Percentiles rank a stretch among this genome's conserved stretches.
phyloP scores from a whole-genome alignment of 2,113 vertebrate genomes.

The Trematocara nigrifrons region DNA sequence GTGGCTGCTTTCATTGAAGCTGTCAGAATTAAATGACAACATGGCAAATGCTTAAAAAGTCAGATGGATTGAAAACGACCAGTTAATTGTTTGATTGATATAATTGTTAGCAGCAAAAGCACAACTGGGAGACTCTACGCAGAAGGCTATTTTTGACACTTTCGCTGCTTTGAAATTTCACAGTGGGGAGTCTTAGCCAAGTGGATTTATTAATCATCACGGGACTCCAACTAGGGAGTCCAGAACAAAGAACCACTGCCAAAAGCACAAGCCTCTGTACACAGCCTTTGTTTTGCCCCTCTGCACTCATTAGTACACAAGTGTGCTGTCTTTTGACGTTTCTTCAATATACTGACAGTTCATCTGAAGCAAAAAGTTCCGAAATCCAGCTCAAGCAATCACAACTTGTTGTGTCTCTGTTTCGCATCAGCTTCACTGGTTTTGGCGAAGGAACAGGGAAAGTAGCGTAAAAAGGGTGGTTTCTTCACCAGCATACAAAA shows the following conservation, averaged over 20 bases:
- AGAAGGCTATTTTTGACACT: constrained; percentile 2
- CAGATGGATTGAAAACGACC: not conserved
- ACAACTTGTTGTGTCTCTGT: not conserved
- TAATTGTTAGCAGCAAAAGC: not conserved
- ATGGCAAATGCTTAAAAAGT: not conserved
- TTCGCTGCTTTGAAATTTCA: constrained; percentile 7
- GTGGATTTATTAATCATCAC: constrained; percentile 45
- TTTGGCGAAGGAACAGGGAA: not conserved
- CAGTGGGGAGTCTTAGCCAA: not conserved
- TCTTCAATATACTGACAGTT: constrained; percentile 6
- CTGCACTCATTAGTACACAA: constrained; percentile 28
- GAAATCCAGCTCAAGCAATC: not conserved
- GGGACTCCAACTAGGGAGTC: not conserved
- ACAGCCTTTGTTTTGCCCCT: constrained; percentile 35
- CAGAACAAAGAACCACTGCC: constrained; percentile 1
- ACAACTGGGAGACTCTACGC: not conserved
- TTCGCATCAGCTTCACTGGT: not conserved
- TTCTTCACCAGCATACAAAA: constrained; percentile 6
- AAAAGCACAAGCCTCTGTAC: constrained; percentile 9
- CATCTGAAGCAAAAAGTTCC: constrained; percentile 1
- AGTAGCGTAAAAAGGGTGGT: not conserved
- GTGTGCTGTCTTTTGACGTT: constrained; percentile 22
- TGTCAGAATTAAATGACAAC: not conserved
- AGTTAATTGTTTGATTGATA: not conserved
- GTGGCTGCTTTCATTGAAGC: not conserved